Evolutionary conservation across 2,888 invertebrate species (phyloP).

Genomic region (Agrotis exclamationis): DNA sequence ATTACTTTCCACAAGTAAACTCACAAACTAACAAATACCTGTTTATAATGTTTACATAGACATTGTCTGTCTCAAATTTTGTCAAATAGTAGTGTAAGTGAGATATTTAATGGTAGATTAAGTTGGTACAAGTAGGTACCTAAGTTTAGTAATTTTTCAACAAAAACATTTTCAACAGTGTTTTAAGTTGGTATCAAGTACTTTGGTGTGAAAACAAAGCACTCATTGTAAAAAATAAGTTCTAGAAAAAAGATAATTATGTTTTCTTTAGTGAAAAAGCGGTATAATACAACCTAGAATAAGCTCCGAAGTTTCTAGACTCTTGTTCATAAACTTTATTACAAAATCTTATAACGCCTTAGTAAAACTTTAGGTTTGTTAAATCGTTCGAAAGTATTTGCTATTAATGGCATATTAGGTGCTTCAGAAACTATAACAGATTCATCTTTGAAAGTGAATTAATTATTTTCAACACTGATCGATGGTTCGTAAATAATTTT

Average conservation of each 20-base stretch:
- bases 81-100: too few species aligned
- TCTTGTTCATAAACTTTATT: slow-evolving; percentile 20
- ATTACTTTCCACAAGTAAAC: too few species aligned
- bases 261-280: slow-evolving; percentile 15
- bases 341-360: slow-evolving; percentile 17
- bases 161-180: background rate
- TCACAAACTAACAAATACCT: too few species aligned
- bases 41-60: too few species aligned
- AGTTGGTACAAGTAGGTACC: background rate
- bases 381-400: slow-evolving; percentile 34
- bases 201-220: slow-evolving; percentile 6
- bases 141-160: background rate
- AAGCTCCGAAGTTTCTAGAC: slow-evolving; percentile 34
- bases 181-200: background rate
- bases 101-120: too few species aligned
- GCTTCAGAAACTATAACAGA: background rate
- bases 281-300: background rate
- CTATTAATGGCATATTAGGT: slow-evolving; percentile 31
- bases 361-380: slow-evolving; percentile 14
- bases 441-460: background rate
- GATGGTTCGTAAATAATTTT: background rate
- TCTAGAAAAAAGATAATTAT: background rate
- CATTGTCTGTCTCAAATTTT: too few species aligned
- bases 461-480: background rate
- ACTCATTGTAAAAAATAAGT: slow-evolving; percentile 5